These are phyloP conservation scores for Morelia viridis DNA, from an alignment of 2,797 vertebrate genomes.

Conservation along the genomic window DNA sequence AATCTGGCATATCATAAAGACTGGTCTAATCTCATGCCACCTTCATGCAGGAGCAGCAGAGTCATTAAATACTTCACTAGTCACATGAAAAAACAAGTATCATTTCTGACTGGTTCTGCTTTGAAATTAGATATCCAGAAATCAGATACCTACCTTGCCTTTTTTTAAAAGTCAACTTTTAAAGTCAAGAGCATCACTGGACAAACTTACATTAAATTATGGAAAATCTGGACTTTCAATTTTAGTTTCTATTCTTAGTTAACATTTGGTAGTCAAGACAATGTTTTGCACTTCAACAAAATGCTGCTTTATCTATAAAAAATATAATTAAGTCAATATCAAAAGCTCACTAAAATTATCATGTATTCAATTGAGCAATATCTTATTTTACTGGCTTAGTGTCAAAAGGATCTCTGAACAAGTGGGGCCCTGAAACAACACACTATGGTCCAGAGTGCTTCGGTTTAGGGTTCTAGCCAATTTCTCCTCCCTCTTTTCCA, in stretches of 20 bases:
- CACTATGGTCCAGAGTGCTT: neutral
- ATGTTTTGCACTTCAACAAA: slow-evolving; percentile 54
- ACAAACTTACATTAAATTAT: slow-evolving; percentile 43
- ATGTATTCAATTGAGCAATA: slow-evolving; percentile 24
- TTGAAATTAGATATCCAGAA: neutral
- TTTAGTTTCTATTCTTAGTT: slow-evolving; percentile 60
- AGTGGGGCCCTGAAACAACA: neutral
- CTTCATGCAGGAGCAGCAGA: neutral
- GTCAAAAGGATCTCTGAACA: neutral
- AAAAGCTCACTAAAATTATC: slow-evolving; percentile 43
- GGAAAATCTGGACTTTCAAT: slow-evolving; percentile 36
- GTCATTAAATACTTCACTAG: neutral
- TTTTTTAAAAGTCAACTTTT: neutral
- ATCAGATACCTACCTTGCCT: neutral
- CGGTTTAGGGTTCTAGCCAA: neutral
- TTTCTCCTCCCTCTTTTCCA: neutral
- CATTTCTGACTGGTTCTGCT: neutral
- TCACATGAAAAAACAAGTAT: neutral
- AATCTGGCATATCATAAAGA: neutral
- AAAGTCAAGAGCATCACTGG: slow-evolving; percentile 25
- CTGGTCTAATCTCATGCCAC: neutral
- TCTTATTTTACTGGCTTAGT: neutral
- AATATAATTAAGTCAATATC: slow-evolving; percentile 34
- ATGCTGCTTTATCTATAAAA: slow-evolving; percentile 41
- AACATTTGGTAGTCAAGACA: slow-evolving; percentile 65